Conservation (phyloP, 2,113 vertebrate genomes). For the Petaurus breviceps region DNA sequence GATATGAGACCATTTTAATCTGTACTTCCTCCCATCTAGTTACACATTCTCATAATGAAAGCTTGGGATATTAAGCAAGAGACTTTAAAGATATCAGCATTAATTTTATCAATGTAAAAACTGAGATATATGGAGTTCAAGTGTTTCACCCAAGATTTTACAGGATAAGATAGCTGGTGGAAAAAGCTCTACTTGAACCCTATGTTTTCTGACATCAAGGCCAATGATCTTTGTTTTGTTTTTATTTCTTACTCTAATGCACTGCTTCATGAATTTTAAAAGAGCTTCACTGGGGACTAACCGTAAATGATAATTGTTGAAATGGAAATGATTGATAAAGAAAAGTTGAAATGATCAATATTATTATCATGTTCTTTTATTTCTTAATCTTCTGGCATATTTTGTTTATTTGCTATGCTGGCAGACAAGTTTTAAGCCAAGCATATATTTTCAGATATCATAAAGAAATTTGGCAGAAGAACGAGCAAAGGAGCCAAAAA, state of each 20-base stretch:
- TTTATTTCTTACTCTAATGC: not conserved
- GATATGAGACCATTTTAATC: conserved; percentile 2
- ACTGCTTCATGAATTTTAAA: not conserved
- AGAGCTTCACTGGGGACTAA: not conserved
- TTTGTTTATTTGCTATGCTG: not conserved
- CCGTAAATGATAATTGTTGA: not conserved
- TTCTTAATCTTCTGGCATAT: not conserved
- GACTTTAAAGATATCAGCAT: not conserved
- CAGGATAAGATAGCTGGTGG: not conserved
- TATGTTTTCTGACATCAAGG: not conserved
- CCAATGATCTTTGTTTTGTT: not conserved
- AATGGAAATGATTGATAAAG: conserved; percentile 5
- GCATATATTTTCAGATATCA: conserved; percentile 10
- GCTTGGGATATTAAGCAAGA: not conserved
- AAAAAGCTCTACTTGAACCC: not conserved
- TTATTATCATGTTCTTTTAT: not conserved
- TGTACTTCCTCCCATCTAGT: not conserved
- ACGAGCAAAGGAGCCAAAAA: conserved; percentile 6
- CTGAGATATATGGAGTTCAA: not conserved
- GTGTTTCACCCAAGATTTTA: not conserved
- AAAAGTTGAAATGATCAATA: not conserved
- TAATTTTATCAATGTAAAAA: not conserved
- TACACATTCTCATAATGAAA: not conserved
- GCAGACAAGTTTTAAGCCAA: not conserved
- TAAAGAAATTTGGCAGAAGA: not conserved